Evolutionary conservation across 1,140 invertebrate genomes (phyloP).

Genomic region (Zophobas atratus): DNA sequence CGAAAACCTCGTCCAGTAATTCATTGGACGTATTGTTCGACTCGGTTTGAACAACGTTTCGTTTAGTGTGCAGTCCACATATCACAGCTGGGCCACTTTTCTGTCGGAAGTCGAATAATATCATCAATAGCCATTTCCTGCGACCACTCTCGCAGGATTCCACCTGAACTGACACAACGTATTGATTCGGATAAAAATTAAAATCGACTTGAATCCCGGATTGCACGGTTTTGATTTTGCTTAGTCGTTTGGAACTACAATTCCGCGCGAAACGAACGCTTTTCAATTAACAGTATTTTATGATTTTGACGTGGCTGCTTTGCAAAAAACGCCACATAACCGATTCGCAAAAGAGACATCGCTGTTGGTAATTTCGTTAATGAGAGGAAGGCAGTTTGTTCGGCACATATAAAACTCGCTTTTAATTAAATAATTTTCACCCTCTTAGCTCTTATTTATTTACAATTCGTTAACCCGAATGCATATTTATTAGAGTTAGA

Average conservation of each 20-base stretch:
- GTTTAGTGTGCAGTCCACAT: slow-evolving; percentile 55
- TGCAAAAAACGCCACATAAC: not conserved
- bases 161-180: slow-evolving; percentile 23
- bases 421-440: slow-evolving; percentile 22
- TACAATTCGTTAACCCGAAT: slow-evolving; percentile 2
- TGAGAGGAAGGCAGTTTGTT: not conserved
- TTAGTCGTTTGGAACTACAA: slow-evolving; percentile 4
- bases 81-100: slow-evolving; percentile 54
- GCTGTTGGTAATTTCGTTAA: not conserved
- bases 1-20: slow-evolving; percentile 45
- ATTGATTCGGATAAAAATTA: slow-evolving; percentile 33
- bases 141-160: slow-evolving; percentile 35
- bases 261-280: not conserved
- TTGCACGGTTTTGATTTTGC: slow-evolving; percentile 20
- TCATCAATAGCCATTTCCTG: slow-evolving; percentile 54
- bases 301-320: not conserved
- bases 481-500: slow-evolving; percentile 21
- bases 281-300: not conserved
- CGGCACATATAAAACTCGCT: not conserved
- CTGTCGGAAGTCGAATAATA: slow-evolving; percentile 56
- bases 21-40: slow-evolving; percentile 55
- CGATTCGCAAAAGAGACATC: no score
- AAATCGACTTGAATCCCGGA: slow-evolving; percentile 23
- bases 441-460: slow-evolving; percentile 19
- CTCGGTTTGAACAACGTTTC: slow-evolving; percentile 51